phyloP scores from a whole-genome alignment of 2,797 vertebrate genomes.

The Poecilia velifera region DNA sequence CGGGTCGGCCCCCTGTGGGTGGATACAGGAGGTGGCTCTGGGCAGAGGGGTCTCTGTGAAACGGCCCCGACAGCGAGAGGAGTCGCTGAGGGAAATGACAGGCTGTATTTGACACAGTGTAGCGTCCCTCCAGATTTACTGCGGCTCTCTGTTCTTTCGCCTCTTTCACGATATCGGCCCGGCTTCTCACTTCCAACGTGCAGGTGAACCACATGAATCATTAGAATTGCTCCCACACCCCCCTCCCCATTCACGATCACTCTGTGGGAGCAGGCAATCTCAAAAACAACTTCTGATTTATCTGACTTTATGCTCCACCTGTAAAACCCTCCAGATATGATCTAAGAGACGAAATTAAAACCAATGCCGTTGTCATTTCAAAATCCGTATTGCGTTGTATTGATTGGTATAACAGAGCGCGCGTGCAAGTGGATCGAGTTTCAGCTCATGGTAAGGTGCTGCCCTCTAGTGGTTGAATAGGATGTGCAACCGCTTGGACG shows the following conservation, averaged over 20 bases:
- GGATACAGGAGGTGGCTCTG: constrained; percentile 20
- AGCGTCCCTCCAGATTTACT: constrained; percentile 44
- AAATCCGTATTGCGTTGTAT: not conserved
- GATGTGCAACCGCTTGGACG: not conserved
- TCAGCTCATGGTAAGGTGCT: constrained; percentile 39
- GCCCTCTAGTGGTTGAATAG: constrained; percentile 46
- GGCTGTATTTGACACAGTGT: constrained; percentile 48
- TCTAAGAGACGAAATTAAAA: not conserved
- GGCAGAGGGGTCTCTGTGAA: constrained; percentile 46
- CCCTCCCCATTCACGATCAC: not conserved
- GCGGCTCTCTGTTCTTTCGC: constrained; percentile 18
- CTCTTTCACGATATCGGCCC: constrained; percentile 32
- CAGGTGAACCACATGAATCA: constrained; percentile 20
- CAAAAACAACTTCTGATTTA: not conserved
- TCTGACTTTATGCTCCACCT: not conserved
- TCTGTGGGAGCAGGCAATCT: not conserved
- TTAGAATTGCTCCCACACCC: too few relatives aligned
- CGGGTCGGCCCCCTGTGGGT: constrained; percentile 47
- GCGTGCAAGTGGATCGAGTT: not conserved
- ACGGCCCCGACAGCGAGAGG: constrained; percentile 63
- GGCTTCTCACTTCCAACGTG: constrained; percentile 22
- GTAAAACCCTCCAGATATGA: not conserved
- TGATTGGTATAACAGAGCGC: not conserved
- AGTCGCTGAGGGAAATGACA: constrained; percentile 53
- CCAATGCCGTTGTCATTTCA: not conserved